Evolutionary conservation across 1,140 invertebrate genomes (phyloP), one percentile per base, ranked within the genome.

Genomic region (Ostrea edulis): DNA sequence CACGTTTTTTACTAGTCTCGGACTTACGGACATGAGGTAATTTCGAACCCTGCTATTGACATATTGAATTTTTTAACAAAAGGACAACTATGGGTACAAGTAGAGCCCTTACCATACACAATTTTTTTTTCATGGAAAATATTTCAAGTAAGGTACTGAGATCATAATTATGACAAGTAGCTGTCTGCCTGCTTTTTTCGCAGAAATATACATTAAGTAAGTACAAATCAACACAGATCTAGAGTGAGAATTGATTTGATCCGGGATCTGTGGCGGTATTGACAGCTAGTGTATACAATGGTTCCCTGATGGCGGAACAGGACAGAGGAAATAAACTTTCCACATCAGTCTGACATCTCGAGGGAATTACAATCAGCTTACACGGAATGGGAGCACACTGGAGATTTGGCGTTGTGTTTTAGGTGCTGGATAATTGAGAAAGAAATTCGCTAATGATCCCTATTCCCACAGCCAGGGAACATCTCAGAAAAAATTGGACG

Each of bases 261-360:
- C 12, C 14, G 9, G 17, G n/a, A 62, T 62, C 58, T 14, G 58
- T 62, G 14, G 68, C 25, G 2, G 25, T 29, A 35, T 14, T 77
- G 68, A 77, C 68, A 77, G 25, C 68, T 77, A 77, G 68, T 77
- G 25, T 25, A 77, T 29, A 35, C 22, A 25, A 17, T 77, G 68
- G 68, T 77, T 77, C 68, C 68, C 68, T 25, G 0, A 11, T 12
- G 68, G 22, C 9, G 22, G 25, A 77, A 12, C 29, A 35, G 68
- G 5, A 35, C 25, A 77, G 25, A 35, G 22, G 25, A 35, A 71
- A 71, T 71, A 29, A 71, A 71, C 25, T 25, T 25, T 35, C 68
- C 9, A 22, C 29, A 25, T 77, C 68, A 77, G 25, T 77, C 22
- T 14, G 29, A 29, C 29, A 29, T 77, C 68, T 25, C 68, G 8